Conservation (phyloP, 2,888 invertebrate species). For the Phengaris arion region DNA sequence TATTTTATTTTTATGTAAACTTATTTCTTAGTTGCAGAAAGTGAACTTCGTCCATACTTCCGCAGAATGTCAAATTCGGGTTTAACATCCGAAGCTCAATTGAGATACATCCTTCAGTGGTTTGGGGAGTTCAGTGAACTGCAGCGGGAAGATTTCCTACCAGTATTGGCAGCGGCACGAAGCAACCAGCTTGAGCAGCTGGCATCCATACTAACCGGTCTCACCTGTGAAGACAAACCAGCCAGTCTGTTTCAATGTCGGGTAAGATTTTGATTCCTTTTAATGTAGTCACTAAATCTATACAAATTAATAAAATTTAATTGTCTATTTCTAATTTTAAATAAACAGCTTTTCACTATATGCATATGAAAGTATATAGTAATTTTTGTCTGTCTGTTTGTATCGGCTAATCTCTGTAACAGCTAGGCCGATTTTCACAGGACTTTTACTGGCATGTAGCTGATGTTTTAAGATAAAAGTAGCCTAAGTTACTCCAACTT, state of each 20-base stretch:
- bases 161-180: conserved; percentile 82
- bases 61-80: conserved; percentile 78
- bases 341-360: too few relatives aligned
- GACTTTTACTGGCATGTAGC: too few relatives aligned
- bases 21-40: conserved; percentile 44
- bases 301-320: too few relatives aligned
- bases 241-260: conserved; percentile 91
- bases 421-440: too few relatives aligned
- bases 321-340: too few relatives aligned
- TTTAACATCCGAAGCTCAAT: conserved; percentile 84
- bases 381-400: too few relatives aligned
- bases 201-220: conserved; percentile 82
- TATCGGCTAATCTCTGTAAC: too few relatives aligned
- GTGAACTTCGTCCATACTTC: conserved; percentile 50
- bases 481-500: too few relatives aligned
- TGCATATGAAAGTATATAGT: too few relatives aligned
- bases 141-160: conserved; percentile 90
- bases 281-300: too few relatives aligned
- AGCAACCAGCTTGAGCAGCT: conserved; percentile 86
- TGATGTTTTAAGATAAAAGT: too few relatives aligned
- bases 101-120: conserved; percentile 91
- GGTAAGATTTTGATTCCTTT: conserved; percentile 67
- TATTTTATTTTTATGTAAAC: background rate
- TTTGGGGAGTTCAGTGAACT: conserved; percentile 94
- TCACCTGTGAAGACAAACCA: conserved; percentile 86